A percentile compares a stretch with the other conserved stretches of the same genome.
phyloP scores from a whole-genome alignment of 2,113 vertebrate genomes.

The Megaceryle torquata region DNA sequence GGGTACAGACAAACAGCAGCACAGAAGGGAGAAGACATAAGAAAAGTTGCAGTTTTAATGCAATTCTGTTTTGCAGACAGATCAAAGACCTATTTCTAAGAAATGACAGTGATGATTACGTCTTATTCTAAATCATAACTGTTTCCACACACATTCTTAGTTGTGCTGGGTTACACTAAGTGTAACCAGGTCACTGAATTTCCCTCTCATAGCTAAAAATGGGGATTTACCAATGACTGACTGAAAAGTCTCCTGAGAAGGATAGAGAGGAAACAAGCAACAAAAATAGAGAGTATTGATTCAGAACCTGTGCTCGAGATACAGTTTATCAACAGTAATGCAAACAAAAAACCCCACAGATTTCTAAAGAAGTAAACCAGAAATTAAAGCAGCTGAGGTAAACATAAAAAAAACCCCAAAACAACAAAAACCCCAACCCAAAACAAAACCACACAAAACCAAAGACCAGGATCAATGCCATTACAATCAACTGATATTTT shows the following conservation, averaged over 20 bases:
- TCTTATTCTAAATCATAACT: not conserved
- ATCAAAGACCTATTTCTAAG: not conserved
- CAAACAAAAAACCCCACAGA: not conserved
- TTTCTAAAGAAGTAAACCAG: not conserved
- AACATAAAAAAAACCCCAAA: not conserved
- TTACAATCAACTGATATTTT: not conserved
- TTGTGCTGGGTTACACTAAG: not conserved
- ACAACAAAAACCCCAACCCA: no score
- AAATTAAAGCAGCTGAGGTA: not conserved
- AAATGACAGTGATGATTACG: not conserved
- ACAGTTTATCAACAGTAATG: not conserved
- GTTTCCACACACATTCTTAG: not conserved
- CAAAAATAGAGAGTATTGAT: not conserved
- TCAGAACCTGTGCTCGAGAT: not conserved
- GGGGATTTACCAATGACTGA: not conserved
- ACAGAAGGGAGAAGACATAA: slow-evolving; percentile 67
- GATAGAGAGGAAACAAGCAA: not conserved
- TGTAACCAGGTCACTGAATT: not conserved
- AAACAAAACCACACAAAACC: not conserved
- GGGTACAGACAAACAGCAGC: slow-evolving; percentile 55
- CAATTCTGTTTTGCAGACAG: not conserved
- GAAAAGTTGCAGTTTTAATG: slow-evolving; percentile 68
- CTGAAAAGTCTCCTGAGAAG: not conserved
- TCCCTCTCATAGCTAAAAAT: not conserved
- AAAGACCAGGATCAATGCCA: not conserved